Evolutionary conservation across 2,888 invertebrate genomes (phyloP).

Genomic region (Athrips mouffetella): DNA sequence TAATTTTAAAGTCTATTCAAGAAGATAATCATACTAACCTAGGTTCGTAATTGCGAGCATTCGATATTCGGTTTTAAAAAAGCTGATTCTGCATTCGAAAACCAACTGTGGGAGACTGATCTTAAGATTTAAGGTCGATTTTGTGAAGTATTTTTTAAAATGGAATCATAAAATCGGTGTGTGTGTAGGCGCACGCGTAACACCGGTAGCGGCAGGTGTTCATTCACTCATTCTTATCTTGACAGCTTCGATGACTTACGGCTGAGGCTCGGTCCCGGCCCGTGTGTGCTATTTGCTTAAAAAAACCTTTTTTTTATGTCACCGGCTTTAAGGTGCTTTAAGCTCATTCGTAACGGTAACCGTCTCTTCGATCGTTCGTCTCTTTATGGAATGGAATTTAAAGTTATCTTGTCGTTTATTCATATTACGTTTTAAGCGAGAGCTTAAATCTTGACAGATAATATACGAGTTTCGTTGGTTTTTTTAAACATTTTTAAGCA

Average conservation of each 20-base stretch:
- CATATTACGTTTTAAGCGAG: constrained; percentile 41
- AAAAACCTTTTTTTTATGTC: constrained; percentile 57
- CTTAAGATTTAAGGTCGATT: constrained; percentile 39
- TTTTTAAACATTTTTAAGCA: constrained; percentile 23
- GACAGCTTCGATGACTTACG: constrained; percentile 77
- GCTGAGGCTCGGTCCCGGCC: constrained; percentile 48
- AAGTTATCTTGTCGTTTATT: constrained; percentile 56
- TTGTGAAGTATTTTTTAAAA: constrained; percentile 36
- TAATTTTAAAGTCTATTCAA: constrained; percentile 68
- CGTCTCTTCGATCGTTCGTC: constrained; percentile 59
- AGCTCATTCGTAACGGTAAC: constrained; percentile 75
- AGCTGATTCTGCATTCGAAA: constrained; percentile 30
- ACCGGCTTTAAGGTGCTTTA: constrained; percentile 53
- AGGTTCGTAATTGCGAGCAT: constrained; percentile 47
- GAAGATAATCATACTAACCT: constrained; percentile 62
- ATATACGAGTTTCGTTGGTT: constrained; percentile 35
- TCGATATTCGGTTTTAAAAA: constrained; percentile 44
- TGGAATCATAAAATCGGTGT: constrained; percentile 43
- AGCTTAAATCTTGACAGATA: constrained; percentile 57
- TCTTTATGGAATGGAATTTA: constrained; percentile 57
- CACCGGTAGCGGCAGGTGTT: constrained; percentile 75
- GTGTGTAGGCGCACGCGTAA: constrained; percentile 72
- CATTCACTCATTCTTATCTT: constrained; percentile 77
- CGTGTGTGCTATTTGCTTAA: constrained; percentile 68
- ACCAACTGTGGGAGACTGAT: constrained; percentile 36